A percentile compares a stretch with the other conserved stretches of the same genome.
Evolutionary conservation across 2,113 vertebrate genomes (phyloP).

Genomic region (Pongo pygmaeus): DNA sequence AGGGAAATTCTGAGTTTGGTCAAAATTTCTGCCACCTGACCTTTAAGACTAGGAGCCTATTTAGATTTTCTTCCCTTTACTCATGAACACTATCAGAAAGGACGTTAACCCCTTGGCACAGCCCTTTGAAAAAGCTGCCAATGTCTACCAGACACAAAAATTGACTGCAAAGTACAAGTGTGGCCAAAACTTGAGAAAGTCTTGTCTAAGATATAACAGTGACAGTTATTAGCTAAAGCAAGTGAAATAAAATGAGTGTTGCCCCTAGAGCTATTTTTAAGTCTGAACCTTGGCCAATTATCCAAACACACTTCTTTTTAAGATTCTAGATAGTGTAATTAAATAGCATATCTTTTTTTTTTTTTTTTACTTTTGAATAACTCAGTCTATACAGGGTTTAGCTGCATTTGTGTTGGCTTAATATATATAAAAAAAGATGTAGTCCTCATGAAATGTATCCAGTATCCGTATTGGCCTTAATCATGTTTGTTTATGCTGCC

Average conservation of each 20-base stretch:
- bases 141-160: not conserved
- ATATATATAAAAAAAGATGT: not conserved
- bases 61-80: not conserved
- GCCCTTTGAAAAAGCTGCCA: not conserved
- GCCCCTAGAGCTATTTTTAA: slow-evolving; percentile 3
- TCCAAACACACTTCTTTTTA: not conserved
- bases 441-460: not conserved
- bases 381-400: not conserved
- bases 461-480: not conserved
- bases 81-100: not conserved
- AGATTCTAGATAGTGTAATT: not conserved
- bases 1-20: slow-evolving; percentile 1
- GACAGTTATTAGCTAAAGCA: not conserved
- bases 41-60: not conserved
- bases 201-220: not conserved
- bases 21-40: not conserved
- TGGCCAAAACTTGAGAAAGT: slow-evolving; percentile 2
- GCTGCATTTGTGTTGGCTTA: slow-evolving; percentile 3
- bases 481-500: not conserved
- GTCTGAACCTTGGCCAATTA: not conserved
- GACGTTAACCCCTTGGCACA: not conserved
- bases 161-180: slow-evolving; percentile 8
- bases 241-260: not conserved
- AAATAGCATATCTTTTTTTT: not conserved
- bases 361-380: not conserved